phyloP scores from a whole-genome alignment of 2,113 vertebrate genomes.

The Oryzias javanicus region DNA sequence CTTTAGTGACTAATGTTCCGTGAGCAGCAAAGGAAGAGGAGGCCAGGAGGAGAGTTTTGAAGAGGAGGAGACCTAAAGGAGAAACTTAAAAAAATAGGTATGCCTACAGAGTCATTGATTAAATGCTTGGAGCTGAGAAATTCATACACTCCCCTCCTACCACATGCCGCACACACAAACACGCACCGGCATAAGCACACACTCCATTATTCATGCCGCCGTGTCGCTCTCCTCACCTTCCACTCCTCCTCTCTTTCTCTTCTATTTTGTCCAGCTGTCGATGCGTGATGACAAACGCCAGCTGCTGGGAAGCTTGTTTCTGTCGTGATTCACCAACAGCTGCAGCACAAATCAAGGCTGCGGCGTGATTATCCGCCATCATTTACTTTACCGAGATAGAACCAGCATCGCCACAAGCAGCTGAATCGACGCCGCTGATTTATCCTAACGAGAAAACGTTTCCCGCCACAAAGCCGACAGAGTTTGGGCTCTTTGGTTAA shows the following conservation, averaged over 20 bases:
- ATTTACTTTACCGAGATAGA: constrained; percentile 40
- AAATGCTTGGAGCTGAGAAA: constrained; percentile 77
- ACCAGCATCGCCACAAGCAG: constrained; percentile 14
- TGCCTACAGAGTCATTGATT: constrained; percentile 67
- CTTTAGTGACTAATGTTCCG: too few species aligned
- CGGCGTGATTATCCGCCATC: constrained; percentile 49
- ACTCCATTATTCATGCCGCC: constrained; percentile 71
- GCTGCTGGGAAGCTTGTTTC: constrained; percentile 54
- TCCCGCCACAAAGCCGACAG: not conserved
- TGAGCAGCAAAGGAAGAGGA: too few species aligned
- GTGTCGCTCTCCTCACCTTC: constrained; percentile 39
- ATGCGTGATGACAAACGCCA: constrained; percentile 65
- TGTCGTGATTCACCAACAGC: constrained; percentile 69
- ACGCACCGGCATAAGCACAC: constrained; percentile 8
- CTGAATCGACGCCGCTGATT: constrained; percentile 38
- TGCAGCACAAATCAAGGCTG: constrained; percentile 55
- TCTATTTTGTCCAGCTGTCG: constrained; percentile 43
- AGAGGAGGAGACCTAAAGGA: not conserved
- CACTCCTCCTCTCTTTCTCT: constrained; percentile 12
- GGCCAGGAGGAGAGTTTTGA: too few species aligned
- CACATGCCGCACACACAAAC: constrained; percentile 52
- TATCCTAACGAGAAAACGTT: constrained; percentile 22
- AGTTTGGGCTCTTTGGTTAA: too few species aligned
- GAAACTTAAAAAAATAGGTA: constrained; percentile 58
- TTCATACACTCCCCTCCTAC: constrained; percentile 28